These are phyloP conservation scores for Acanthopagrus latus DNA, from an alignment of 2,797 vertebrate species.

Conservation along the genomic window DNA sequence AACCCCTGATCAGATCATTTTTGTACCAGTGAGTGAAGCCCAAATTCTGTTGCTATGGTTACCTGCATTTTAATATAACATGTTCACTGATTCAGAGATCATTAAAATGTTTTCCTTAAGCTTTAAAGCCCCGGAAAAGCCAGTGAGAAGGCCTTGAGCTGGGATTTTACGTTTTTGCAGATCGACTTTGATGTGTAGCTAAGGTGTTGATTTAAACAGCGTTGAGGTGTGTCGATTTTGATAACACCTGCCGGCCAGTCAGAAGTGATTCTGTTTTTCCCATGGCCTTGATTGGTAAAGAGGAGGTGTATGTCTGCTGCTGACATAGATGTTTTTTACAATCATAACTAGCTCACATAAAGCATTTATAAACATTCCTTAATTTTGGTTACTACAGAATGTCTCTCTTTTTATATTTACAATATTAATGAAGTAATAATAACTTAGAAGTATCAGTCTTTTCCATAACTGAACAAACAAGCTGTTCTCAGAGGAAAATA, in stretches of 20 bases:
- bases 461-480: too few relatives aligned
- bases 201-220: neutral
- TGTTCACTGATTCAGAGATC: neutral
- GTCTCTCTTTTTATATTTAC: too few relatives aligned
- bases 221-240: neutral
- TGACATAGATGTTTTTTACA: neutral
- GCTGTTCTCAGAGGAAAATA: too few relatives aligned
- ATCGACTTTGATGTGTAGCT: neutral
- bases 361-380: neutral
- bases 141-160: neutral
- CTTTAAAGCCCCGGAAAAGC: neutral
- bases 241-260: neutral
- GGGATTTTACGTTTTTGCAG: neutral
- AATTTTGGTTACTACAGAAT: neutral
- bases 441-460: too few relatives aligned
- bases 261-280: neutral
- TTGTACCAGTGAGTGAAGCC: neutral
- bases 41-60: constrained; percentile 40
- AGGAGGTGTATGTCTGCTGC: neutral
- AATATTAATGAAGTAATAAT: too few relatives aligned
- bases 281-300: neutral
- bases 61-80: constrained; percentile 31
- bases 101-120: neutral
- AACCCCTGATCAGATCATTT: neutral
- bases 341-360: neutral